A percentile compares a stretch with the other conserved stretches of the same genome.
phyloP scores from a whole-genome alignment of 2,113 vertebrate species.

The Prietella phreatophila region DNA sequence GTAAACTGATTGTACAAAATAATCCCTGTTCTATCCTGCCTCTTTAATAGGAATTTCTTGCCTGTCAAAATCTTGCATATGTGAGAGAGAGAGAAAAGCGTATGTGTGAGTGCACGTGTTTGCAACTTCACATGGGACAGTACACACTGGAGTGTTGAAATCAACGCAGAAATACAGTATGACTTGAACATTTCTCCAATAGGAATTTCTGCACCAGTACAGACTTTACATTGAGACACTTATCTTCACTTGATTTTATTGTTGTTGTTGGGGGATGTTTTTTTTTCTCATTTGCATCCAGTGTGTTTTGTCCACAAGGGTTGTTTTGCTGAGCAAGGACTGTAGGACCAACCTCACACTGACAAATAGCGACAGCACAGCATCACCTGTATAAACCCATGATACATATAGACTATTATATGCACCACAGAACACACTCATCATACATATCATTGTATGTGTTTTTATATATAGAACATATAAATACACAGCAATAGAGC shows the following conservation, averaged over 20 bases:
- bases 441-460: conserved; percentile 66
- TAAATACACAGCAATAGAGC: conserved; percentile 67
- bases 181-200: conserved; percentile 33
- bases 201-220: conserved; percentile 35
- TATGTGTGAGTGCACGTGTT: not conserved
- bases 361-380: conserved; percentile 60
- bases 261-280: conserved; percentile 34
- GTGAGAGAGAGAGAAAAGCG: not conserved
- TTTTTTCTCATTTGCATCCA: conserved; percentile 24
- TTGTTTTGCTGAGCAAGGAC: conserved; percentile 34
- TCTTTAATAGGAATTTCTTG: not conserved
- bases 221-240: conserved; percentile 61
- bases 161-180: conserved; percentile 21
- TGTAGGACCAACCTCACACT: conserved; percentile 70
- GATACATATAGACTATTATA: conserved; percentile 58
- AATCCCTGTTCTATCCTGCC: not conserved
- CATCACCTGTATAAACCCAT: conserved; percentile 61
- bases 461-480: conserved; percentile 73
- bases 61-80: conserved; percentile 6
- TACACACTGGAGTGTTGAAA: conserved; percentile 46
- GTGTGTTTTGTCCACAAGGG: conserved; percentile 68
- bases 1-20: conserved; percentile 2
- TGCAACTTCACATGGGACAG: conserved; percentile 37
- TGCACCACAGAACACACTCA: conserved; percentile 50
- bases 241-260: conserved; percentile 43